Evolutionary conservation across 1,140 invertebrate genomes (phyloP).

Genomic region (Dendroctonus ponderosae): DNA sequence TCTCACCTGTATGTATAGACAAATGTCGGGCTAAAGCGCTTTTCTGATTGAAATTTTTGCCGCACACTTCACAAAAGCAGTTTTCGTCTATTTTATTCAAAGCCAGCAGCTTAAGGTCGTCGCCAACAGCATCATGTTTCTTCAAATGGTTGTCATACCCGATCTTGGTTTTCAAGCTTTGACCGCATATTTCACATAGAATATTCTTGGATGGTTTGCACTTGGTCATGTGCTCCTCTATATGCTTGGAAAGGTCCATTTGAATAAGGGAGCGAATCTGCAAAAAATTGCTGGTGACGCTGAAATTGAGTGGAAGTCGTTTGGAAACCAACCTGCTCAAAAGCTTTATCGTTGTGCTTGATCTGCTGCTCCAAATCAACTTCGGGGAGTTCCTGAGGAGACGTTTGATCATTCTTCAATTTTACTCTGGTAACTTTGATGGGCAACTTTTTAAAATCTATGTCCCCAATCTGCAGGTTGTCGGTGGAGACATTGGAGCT

Average conservation of each 20-base stretch:
- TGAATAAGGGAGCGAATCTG: constrained; percentile 20
- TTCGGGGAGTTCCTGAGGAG: not conserved
- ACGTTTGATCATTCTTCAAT: constrained; percentile 1
- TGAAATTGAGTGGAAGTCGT: not conserved
- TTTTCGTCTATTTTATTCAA: constrained; percentile 44
- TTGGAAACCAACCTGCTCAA: constrained; percentile 12
- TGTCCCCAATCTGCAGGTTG: not conserved
- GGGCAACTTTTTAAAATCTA: constrained; percentile 22
- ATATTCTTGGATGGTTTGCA: constrained; percentile 16
- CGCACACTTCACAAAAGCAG: constrained; percentile 72
- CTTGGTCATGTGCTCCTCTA: constrained; percentile 15
- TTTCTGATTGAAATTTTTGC: constrained; percentile 74
- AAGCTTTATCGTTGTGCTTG: constrained; percentile 13
- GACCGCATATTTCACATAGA: constrained; percentile 64
- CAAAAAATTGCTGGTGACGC: not conserved
- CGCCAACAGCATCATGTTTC: constrained; percentile 63
- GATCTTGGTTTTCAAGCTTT: constrained; percentile 64
- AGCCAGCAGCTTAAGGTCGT: constrained; percentile 14
- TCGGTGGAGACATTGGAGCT: not conserved
- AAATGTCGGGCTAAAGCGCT: constrained; percentile 64
- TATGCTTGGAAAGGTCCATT: constrained; percentile 29
- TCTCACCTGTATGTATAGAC: constrained; percentile 63
- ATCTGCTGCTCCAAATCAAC: not conserved
- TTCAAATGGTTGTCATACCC: constrained; percentile 65
- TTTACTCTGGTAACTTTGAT: constrained; percentile 24